A percentile compares a stretch with the other conserved stretches of the same genome.
Evolutionary conservation across 2,888 invertebrate genomes (phyloP).

Genomic region (Hydroisotoma schaefferi): DNA sequence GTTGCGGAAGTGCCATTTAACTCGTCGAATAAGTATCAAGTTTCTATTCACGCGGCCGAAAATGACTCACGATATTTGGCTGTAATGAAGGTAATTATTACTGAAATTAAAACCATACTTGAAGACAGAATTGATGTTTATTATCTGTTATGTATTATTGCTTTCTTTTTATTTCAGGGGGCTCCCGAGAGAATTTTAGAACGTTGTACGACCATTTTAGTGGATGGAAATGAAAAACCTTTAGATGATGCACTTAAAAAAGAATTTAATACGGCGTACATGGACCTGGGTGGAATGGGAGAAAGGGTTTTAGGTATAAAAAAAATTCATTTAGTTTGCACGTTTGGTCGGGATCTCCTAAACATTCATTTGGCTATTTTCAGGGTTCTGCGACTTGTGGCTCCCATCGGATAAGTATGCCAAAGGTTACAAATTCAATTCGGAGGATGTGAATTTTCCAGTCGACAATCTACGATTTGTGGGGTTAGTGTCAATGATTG

Average conservation of each 20-base stretch:
- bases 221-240: slow-evolving; percentile 17
- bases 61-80: neutral
- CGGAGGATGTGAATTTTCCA: neutral
- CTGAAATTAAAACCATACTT: slow-evolving; percentile 51
- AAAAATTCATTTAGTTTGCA: neutral
- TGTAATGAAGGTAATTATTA: slow-evolving; percentile 45
- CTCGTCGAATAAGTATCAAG: slow-evolving; percentile 41
- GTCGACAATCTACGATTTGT: slow-evolving; percentile 20
- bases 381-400: slow-evolving; percentile 25
- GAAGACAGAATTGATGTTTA: slow-evolving; percentile 50
- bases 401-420: slow-evolving; percentile 25
- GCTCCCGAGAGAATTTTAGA: slow-evolving; percentile 33
- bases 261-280: slow-evolving; percentile 18
- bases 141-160: slow-evolving; percentile 51
- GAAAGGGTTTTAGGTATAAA: slow-evolving; percentile 29
- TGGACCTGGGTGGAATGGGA: slow-evolving; percentile 24
- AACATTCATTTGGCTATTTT: neutral
- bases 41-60: slow-evolving; percentile 33
- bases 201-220: slow-evolving; percentile 22
- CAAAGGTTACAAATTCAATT: neutral
- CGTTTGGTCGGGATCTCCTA: neutral
- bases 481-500: slow-evolving; percentile 35
- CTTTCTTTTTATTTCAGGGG: slow-evolving; percentile 31
- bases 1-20: slow-evolving; percentile 46
- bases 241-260: slow-evolving; percentile 20